Evolutionary conservation across 2,888 invertebrate species (phyloP).

Genomic region (Helobdella robusta): DNA sequence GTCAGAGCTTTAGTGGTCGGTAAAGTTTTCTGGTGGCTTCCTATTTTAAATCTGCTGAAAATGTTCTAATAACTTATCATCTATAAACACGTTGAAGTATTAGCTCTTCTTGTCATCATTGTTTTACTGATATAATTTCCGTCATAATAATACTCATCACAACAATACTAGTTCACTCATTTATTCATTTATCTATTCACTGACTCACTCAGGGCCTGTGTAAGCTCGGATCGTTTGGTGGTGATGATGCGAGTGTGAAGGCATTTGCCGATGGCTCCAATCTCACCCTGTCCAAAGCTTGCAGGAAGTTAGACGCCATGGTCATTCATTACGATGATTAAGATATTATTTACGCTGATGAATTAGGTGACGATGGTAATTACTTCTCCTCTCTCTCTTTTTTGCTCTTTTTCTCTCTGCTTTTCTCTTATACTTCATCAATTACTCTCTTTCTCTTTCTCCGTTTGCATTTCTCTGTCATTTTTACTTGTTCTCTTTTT

Average conservation of each 20-base stretch:
- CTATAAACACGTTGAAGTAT: background rate
- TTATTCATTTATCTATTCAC: background rate
- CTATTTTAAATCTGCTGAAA: too few species aligned
- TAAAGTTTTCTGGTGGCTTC: too few species aligned
- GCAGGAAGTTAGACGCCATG: constrained; percentile 58
- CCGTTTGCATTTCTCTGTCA: background rate
- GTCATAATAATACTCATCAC: background rate
- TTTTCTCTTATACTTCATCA: background rate
- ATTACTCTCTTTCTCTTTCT: background rate
- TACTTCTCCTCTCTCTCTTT: too few species aligned
- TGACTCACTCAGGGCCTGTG: constrained; percentile 63
- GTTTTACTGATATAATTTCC: background rate
- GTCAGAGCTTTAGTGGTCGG: constrained; percentile 57
- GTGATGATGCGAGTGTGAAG: constrained; percentile 82
- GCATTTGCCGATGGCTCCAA: constrained; percentile 93
- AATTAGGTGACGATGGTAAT: too few species aligned
- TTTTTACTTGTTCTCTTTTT: background rate
- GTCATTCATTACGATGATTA: too few species aligned
- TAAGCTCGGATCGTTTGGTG: constrained; percentile 81
- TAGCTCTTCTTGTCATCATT: background rate
- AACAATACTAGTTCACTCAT: background rate
- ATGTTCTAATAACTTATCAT: background rate
- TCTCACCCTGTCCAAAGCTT: constrained; percentile 81
- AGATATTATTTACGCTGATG: too few species aligned
- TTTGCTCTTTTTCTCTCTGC: too few species aligned